Base-by-base conservation (phyloP, 1,140 invertebrate genomes). In the Brachionus paranguensis region DNA sequence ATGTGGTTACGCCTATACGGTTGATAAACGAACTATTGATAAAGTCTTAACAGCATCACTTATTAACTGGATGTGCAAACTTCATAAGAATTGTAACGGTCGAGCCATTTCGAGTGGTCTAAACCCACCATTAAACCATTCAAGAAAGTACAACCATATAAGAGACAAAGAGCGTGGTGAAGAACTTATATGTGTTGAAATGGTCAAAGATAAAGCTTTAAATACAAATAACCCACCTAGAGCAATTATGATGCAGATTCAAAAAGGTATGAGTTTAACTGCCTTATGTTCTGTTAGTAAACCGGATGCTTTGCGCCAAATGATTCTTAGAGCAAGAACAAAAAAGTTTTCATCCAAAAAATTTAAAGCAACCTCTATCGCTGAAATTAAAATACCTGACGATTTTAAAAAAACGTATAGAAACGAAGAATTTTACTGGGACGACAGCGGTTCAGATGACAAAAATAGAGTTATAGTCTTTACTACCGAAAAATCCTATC, bases 371-470 rank as follows among this genome's bases (percentile, higher is more conserved):
- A 24, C 24, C 24, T 24, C 24, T 24, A 24, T 24, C 24, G 24
- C 24, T 24, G 24, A 24, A 24, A 24, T 24, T 24, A 24, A 24
- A 24, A 24, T 24, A 24, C 24, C 24, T 1, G 24, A 24, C 24
- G 24, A 24, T 0, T 1, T 24, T 24, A 24, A 24, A 24, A 64
- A 64, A 27, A 14, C 55, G 10, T 72, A 41, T 43, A 11, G 33
- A 17, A 17, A 41, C 29, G 29, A 72, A 41, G 37, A 72, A 72
- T 72, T 72, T 72, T 72, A 72, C 37, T 72, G 68, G 68, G 68
- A 72, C 20, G 68, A 72, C n/a, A 72, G 68, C 33, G 68, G 68
- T 37, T 8, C 29, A 20, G 68, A 72, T 43, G 68, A 72, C 33
- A 72, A 20, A 37, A 72, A 72, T 43, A 11, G 68, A 37, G n/a